Evolutionary conservation across 1,140 invertebrate genomes (phyloP).

Genomic region (Linepithema humile): DNA sequence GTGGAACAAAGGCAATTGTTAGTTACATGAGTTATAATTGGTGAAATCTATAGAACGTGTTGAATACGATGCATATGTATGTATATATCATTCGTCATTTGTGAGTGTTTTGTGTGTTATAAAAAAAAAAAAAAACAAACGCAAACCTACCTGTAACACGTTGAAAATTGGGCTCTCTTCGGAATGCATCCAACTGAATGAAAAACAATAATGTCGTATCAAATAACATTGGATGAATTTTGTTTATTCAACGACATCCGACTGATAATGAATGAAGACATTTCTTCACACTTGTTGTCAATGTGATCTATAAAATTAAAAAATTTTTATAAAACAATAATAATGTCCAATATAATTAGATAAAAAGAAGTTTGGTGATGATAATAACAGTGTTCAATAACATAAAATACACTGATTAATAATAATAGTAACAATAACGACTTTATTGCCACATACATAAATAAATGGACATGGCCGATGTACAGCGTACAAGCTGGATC

Average conservation of each 20-base stretch:
- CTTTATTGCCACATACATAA: constrained; percentile 75
- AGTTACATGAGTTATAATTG: constrained; percentile 55
- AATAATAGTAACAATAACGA: constrained; percentile 75
- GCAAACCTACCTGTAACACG: constrained; percentile 22
- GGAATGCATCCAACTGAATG: not conserved
- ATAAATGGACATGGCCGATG: constrained; percentile 74
- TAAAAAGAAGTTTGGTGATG: not conserved
- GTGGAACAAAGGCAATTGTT: constrained; percentile 37
- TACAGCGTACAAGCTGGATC: constrained; percentile 74
- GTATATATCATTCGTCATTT: constrained; percentile 34
- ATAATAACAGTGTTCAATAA: not conserved
- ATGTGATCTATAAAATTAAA: too few relatives aligned
- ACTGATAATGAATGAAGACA: too few relatives aligned
- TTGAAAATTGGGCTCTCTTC: not conserved
- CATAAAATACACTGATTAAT: constrained; percentile 40
- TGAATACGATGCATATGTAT: not conserved
- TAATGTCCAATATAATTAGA: not conserved
- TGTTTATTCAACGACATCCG: not conserved
- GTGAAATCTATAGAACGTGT: constrained; percentile 21
- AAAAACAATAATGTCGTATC: constrained; percentile 15
- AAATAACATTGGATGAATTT: constrained; percentile 19
- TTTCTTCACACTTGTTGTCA: too few relatives aligned
- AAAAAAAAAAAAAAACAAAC: not conserved
- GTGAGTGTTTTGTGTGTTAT: not conserved
- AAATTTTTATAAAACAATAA: not conserved